These are phyloP conservation scores for Myotis lucifugus DNA, from an alignment of 2,113 vertebrate genomes.

Conservation along the genomic window DNA sequence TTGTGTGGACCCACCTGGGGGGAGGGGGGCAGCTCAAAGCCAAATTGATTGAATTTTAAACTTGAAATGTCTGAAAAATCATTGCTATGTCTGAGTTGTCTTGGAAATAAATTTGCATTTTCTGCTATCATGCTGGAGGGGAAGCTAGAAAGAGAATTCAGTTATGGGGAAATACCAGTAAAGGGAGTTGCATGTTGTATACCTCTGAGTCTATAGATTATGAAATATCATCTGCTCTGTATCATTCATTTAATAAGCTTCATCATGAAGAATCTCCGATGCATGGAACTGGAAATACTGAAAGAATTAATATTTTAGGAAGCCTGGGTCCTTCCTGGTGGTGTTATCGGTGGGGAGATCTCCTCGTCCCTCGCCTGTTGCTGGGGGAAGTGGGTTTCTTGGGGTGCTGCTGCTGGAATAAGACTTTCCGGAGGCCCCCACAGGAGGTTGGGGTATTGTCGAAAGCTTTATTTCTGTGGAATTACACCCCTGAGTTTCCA, in stretches of 20 bases:
- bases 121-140: neutral
- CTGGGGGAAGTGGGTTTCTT: neutral
- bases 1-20: neutral
- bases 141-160: neutral
- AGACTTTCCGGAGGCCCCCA: neutral
- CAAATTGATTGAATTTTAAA: neutral
- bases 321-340: neutral
- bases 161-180: neutral
- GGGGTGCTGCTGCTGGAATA: neutral
- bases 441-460: too few species aligned
- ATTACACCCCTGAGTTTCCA: too few species aligned
- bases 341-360: neutral
- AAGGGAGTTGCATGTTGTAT: neutral
- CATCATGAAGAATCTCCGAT: neutral
- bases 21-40: neutral
- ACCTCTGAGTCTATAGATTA: neutral
- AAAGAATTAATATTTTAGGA: neutral
- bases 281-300: neutral
- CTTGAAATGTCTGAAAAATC: neutral
- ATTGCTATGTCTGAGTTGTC: neutral
- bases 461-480: too few species aligned
- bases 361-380: neutral
- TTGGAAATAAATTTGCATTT: neutral
- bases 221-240: neutral
- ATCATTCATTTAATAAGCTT: neutral